Evolutionary conservation across 2,113 vertebrate genomes (phyloP).

Genomic region (Bothrops jararaca): DNA sequence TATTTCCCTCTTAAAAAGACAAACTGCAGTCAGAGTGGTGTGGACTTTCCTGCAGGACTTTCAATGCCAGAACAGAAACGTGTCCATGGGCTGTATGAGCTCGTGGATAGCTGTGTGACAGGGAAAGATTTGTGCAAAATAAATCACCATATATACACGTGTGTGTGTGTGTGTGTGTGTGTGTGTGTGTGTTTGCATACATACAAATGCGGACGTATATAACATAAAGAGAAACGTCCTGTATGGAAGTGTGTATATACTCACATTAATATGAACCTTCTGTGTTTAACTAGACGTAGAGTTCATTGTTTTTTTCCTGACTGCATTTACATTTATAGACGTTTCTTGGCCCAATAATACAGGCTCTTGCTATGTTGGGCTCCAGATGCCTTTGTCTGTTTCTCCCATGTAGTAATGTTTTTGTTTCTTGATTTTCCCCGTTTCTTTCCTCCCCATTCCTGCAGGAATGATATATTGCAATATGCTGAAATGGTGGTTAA

Average conservation of each 20-base stretch:
- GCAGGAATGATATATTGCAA: background rate
- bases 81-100: background rate
- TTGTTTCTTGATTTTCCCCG: background rate
- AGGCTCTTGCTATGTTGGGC: slow-evolving; percentile 7
- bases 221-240: background rate
- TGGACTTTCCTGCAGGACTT: slow-evolving; percentile 19
- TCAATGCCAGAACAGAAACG: slow-evolving; percentile 23
- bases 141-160: background rate
- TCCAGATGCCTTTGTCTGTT: slow-evolving; percentile 47
- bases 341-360: slow-evolving; percentile 53
- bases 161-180: background rate
- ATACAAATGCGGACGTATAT: slow-evolving; percentile 22
- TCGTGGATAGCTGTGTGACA: background rate
- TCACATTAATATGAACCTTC: slow-evolving; percentile 2
- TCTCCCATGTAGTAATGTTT: slow-evolving; percentile 55
- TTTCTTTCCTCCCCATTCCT: background rate
- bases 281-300: slow-evolving; percentile 13
- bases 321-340: slow-evolving; percentile 47
- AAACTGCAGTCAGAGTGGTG: slow-evolving; percentile 55
- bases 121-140: background rate
- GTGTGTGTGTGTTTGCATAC: slow-evolving; percentile 24
- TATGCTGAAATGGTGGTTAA: background rate
- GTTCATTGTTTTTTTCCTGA: slow-evolving; percentile 24
- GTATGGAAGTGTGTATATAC: slow-evolving; percentile 4
- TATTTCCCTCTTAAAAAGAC: slow-evolving; percentile 55